Base-by-base conservation (phyloP, 2,113 vertebrate species). In the Indri indri region DNA sequence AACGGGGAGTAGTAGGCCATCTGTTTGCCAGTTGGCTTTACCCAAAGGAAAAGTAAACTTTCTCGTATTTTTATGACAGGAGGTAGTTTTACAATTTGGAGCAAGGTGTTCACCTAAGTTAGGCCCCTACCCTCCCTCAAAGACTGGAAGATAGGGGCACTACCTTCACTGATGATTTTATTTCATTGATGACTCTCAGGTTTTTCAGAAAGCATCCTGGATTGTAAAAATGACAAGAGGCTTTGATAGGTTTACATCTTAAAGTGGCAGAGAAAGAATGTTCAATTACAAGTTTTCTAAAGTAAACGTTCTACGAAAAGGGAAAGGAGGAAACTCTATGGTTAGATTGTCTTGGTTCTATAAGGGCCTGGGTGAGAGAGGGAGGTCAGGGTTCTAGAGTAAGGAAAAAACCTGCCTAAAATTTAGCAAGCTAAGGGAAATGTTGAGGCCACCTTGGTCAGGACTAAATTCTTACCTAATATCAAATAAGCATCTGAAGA, bases 21-120 rank as follows among this genome's bases (percentile, higher is more conserved):
- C 37, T 92, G 13, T 73, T 95, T 57, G 27, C 57, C 87, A 57
- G 87, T 5, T 73, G 76, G 20, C 20, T 88, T 92, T 76, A 66
- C 14, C n/a, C 32, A 68, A 40, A 76, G 25, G 37, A 76, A 83
- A 88, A 68, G 20, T 59, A 27, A 68, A 76, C 34, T 83, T 73
- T 22, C 45, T 73, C 34, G 27, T 40, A 34, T 81, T 50, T 74
- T 59, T n/a, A 50, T 42, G 17, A 61, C 27, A 61, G 22, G 71
- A 61, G 23, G 40, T 70, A 45, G 32, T 66, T 92, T 82, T 82
- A 66, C 66, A 40, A n/a, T 34, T 17, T 59, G 20, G 47, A 88
- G 40, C 5, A 50, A 42, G 30, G 47, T 59, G 37, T 5, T 25
- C 40, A 40, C 83, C 9, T 74, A 65, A 82, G 12, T 23, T 40